Evolutionary conservation across 2,888 invertebrate species (phyloP).

Genomic region (Minunthozetes semirufus): DNA sequence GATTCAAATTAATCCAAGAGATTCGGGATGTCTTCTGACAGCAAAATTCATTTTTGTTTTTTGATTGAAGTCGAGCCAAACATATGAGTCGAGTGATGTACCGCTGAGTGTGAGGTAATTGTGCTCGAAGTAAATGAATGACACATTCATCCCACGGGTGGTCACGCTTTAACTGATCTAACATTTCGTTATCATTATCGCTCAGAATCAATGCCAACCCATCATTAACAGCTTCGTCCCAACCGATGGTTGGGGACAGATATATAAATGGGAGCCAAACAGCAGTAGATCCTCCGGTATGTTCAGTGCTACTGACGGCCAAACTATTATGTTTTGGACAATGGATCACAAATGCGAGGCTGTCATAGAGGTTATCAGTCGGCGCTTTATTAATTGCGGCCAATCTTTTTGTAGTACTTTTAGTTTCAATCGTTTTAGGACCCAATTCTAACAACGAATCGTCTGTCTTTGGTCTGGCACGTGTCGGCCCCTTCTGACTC

Average conservation of each 20-base stretch:
- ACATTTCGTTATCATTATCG: background rate
- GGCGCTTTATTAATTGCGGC: no score
- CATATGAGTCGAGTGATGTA: slow-evolving; percentile 36
- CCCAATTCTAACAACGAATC: no score
- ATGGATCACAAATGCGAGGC: slow-evolving; percentile 19
- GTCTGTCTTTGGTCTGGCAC: no score
- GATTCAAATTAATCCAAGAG: no score
- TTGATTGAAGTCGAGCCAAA: background rate
- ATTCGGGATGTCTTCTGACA: no score
- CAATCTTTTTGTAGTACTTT: no score
- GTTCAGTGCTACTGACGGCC: background rate
- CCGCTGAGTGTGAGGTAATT: slow-evolving; percentile 31
- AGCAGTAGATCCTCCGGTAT: background rate
- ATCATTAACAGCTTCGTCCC: slow-evolving; percentile 31
- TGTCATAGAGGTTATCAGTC: background rate
- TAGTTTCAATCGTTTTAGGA: no score
- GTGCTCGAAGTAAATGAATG: slow-evolving; percentile 35
- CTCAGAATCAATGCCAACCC: slow-evolving; percentile 12
- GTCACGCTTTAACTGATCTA: slow-evolving; percentile 21
- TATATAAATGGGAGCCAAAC: slow-evolving; percentile 37
- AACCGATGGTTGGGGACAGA: slow-evolving; percentile 14
- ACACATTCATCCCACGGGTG: slow-evolving; percentile 17
- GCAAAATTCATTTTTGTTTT: no score
- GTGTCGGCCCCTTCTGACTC: no score
- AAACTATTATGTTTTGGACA: background rate